Evolutionary conservation across 2,113 vertebrate genomes (phyloP), one percentile per base, ranked within the genome.

Genomic region (Merops nubicus): DNA sequence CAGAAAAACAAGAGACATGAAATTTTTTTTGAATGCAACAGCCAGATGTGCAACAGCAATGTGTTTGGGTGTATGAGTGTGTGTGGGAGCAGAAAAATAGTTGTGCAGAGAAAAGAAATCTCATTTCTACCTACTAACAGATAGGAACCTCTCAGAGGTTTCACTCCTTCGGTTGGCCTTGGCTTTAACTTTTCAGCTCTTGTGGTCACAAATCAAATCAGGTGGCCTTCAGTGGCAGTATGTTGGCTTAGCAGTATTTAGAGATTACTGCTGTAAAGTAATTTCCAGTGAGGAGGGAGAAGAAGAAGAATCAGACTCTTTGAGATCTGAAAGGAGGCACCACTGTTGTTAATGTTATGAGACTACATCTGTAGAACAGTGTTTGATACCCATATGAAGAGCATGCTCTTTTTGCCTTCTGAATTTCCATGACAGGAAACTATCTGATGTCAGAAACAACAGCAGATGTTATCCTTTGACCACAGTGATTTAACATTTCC

Each of bases 381-480:
- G 29, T 72, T 91, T 67, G 56, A 67, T 81, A 75, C 29, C 77
- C 36, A 12, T 28, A 83, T 65, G 57, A 79, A 62, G 43, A 85
- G 47, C 29, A 65, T 79, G 36, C n/a, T 77, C 60, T 40, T 70
- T 62, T 51, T 73, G 53, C 38, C 72, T 70, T 87, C 29, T 0
- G 10, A 40, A 87, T 93, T 93, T 87, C 80, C 72, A 74, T 63
- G 59, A 84, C 76, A 89, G 84, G 89, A 93, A 91, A 92, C 63
- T 60, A 75, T 72, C 72, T 67, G 80, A 89, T 78, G 84, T 80
- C 60, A 92, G 73, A 78, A 94, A 75, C 0, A 0, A 84, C 83
- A 78, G 86, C 86, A 97, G 80, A 91, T 80, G 56, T 92, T 95
- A 57, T 56, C 60, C 51, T 86, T 70, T 81, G 89, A 87, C 76